phyloP scores from a whole-genome alignment of 2,797 vertebrate species.

The Pampus argenteus region DNA sequence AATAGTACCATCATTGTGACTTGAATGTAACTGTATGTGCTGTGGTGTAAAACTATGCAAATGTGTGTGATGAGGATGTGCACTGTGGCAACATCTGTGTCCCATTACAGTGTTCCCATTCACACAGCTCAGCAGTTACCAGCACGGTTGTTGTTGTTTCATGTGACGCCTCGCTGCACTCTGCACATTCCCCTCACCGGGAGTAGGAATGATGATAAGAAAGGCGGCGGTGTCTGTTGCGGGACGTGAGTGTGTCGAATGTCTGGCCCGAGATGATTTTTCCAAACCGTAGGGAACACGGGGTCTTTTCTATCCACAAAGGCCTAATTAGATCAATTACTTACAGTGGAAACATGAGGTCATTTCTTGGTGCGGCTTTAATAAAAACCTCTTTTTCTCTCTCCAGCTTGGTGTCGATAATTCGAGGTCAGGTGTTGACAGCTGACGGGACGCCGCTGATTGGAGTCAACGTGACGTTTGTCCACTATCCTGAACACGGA shows the following conservation, averaged over 20 bases:
- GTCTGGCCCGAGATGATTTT: slow-evolving; percentile 8
- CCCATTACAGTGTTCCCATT: slow-evolving; percentile 20
- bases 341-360: background rate
- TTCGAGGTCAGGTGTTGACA: slow-evolving; percentile 96
- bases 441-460: slow-evolving; percentile 97
- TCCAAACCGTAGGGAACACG: background rate
- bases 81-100: slow-evolving; percentile 13
- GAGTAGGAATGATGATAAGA: slow-evolving; percentile 18
- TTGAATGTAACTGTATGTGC: slow-evolving; percentile 6
- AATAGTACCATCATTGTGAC: background rate
- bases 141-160: slow-evolving; percentile 23
- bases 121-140: slow-evolving; percentile 32
- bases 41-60: slow-evolving; percentile 25
- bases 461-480: slow-evolving; percentile 97
- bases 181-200: slow-evolving; percentile 8
- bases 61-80: slow-evolving; percentile 11
- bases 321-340: background rate
- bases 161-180: slow-evolving; percentile 19
- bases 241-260: slow-evolving; percentile 10
- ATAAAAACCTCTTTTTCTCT: slow-evolving; percentile 11
- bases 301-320: background rate
- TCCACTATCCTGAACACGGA: slow-evolving; percentile 95
- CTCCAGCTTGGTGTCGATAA: slow-evolving; percentile 92
- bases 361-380: background rate
- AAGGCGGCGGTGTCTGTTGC: background rate